Percentiles rank a stretch among this genome's conserved stretches.
Evolutionary conservation across 2,113 vertebrate species (phyloP).

Genomic region (Chlorocebus sabaeus): DNA sequence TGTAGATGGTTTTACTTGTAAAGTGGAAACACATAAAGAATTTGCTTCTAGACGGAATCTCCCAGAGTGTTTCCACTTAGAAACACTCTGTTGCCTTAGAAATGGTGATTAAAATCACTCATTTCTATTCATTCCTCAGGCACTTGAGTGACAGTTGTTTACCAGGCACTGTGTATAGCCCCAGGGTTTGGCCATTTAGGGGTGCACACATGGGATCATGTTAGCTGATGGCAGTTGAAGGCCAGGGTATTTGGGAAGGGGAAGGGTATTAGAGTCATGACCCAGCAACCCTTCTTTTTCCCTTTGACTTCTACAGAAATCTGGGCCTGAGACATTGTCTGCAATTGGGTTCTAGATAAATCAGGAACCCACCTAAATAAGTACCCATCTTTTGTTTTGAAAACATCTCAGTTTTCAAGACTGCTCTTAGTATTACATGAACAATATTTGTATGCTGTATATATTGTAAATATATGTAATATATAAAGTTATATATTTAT

Average conservation of each 20-base stretch:
- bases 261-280: not conserved
- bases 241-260: not conserved
- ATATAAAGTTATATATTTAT: conserved; percentile 83
- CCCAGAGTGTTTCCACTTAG: not conserved
- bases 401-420: conserved; percentile 57
- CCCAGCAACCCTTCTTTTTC: not conserved
- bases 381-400: conserved; percentile 5
- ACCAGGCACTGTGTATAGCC: not conserved
- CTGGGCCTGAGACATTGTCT: not conserved
- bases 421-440: conserved; percentile 31
- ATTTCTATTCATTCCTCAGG: not conserved
- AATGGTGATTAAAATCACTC: not conserved
- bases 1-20: not conserved
- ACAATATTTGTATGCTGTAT: conserved; percentile 80
- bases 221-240: not conserved
- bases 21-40: not conserved
- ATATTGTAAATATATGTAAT: conserved; percentile 82
- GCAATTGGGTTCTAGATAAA: not conserved
- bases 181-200: not conserved
- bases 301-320: not conserved
- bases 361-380: not conserved
- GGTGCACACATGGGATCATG: not conserved
- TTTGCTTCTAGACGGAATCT: not conserved
- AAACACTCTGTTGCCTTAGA: not conserved
- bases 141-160: not conserved